Conservation (phyloP, 2,888 invertebrate species). For the Campaea margaritaria region DNA sequence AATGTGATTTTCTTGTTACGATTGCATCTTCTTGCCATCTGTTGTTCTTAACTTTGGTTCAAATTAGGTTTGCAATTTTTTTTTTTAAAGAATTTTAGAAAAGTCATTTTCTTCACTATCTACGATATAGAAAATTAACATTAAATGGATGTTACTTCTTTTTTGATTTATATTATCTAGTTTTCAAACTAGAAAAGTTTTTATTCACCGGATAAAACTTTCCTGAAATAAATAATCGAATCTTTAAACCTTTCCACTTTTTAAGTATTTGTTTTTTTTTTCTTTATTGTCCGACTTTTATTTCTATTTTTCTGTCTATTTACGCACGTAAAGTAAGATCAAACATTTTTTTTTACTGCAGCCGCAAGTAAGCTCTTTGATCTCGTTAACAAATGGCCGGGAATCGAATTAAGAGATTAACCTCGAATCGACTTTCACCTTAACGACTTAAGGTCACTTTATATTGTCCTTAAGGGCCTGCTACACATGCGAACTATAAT, state of each 20-base stretch:
- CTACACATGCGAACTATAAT: not conserved
- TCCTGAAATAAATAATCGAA: too few species aligned
- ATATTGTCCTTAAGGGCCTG: not conserved
- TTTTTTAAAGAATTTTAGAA: too few species aligned
- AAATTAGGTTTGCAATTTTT: slow-evolving; percentile 18
- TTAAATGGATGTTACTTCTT: too few species aligned
- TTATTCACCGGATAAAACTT: too few species aligned
- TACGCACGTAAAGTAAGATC: slow-evolving; percentile 4
- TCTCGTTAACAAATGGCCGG: slow-evolving; percentile 20
- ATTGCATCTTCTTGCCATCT: slow-evolving; percentile 58
- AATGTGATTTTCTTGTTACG: slow-evolving; percentile 79
- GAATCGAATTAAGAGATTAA: slow-evolving; percentile 28
- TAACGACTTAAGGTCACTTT: slow-evolving; percentile 10
- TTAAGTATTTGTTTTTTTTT: too few species aligned
- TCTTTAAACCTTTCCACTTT: not conserved
- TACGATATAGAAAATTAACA: too few species aligned
- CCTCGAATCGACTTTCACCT: slow-evolving; percentile 7
- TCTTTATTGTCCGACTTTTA: too few species aligned
- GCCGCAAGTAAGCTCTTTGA: slow-evolving; percentile 21
- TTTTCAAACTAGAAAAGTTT: too few species aligned
- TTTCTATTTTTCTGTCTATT: not conserved
- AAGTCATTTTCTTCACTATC: not conserved
- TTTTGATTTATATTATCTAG: too few species aligned
- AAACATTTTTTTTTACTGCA: slow-evolving; percentile 7
- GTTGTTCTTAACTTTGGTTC: slow-evolving; percentile 8